These are phyloP conservation scores for Camelus bactrianus DNA, from an alignment of 2,113 vertebrate species.

Conservation along the genomic window DNA sequence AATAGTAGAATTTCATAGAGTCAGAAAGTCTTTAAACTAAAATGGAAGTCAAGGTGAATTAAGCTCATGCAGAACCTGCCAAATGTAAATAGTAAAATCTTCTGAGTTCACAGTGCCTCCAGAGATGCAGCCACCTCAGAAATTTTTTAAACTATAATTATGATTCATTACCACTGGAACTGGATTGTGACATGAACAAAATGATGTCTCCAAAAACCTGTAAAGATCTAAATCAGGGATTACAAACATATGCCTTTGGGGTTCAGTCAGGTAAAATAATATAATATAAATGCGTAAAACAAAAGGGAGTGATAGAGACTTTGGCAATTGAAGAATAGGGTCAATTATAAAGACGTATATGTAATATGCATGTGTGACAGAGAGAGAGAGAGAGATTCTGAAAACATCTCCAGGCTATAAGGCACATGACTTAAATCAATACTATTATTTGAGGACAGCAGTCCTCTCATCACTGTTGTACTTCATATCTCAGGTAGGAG, in stretches of 20 bases:
- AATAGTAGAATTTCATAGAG: conserved; percentile 1
- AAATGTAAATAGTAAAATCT: conserved; percentile 46
- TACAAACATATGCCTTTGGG: neutral
- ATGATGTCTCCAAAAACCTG: neutral
- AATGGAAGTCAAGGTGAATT: conserved; percentile 34
- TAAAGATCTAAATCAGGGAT: neutral
- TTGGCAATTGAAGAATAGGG: neutral
- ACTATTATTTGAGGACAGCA: neutral
- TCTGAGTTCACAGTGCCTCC: neutral
- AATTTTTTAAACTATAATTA: neutral
- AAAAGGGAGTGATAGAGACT: neutral
- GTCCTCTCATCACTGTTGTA: neutral
- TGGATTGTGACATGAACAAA: neutral
- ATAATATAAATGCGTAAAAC: neutral
- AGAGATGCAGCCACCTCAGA: neutral
- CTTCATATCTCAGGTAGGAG: neutral
- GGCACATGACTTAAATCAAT: neutral
- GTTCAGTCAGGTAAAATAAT: neutral
- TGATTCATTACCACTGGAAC: neutral
- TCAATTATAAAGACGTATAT: neutral
- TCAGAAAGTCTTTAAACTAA: conserved; percentile 8
- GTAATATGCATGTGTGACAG: neutral
- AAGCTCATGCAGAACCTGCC: neutral
- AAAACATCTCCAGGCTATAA: neutral
- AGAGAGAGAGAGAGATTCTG: neutral